Evolutionary conservation across 1,140 invertebrate species (phyloP).

Genomic region (Drosophila tristis): DNA sequence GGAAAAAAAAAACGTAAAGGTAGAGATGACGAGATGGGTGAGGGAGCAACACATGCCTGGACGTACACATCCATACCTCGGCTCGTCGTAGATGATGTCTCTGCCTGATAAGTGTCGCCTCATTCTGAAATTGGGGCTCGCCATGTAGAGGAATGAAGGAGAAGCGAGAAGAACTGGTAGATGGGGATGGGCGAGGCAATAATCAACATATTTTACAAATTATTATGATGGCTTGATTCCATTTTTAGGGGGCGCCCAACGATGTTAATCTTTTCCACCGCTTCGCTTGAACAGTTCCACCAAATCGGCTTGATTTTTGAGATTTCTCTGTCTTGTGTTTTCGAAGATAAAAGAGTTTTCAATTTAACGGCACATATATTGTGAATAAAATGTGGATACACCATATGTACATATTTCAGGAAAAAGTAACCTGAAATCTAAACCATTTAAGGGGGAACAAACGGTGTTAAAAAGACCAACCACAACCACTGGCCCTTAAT

Average conservation of each 20-base stretch:
- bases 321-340: constrained; percentile 35
- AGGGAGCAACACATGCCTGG: constrained; percentile 48
- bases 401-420: not conserved
- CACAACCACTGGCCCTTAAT: too few species aligned
- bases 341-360: constrained; percentile 47
- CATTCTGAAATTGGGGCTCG: constrained; percentile 43
- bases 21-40: not conserved
- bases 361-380: constrained; percentile 62
- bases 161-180: not conserved
- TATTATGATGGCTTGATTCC: constrained; percentile 52
- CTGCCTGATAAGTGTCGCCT: constrained; percentile 64
- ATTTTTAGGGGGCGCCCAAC: constrained; percentile 63
- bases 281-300: constrained; percentile 1
- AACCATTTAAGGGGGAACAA: too few species aligned
- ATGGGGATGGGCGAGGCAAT: constrained; percentile 51
- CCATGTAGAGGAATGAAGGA: not conserved
- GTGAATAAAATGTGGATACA: constrained; percentile 10
- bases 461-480: too few species aligned
- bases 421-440: not conserved
- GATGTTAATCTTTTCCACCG: constrained; percentile 39
- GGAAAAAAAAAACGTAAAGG: not conserved
- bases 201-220: constrained; percentile 69
- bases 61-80: constrained; percentile 34
- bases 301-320: constrained; percentile 46
- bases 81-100: constrained; percentile 45